phyloP scores from a whole-genome alignment of 1,140 invertebrate genomes.

The Megathymus violae region DNA sequence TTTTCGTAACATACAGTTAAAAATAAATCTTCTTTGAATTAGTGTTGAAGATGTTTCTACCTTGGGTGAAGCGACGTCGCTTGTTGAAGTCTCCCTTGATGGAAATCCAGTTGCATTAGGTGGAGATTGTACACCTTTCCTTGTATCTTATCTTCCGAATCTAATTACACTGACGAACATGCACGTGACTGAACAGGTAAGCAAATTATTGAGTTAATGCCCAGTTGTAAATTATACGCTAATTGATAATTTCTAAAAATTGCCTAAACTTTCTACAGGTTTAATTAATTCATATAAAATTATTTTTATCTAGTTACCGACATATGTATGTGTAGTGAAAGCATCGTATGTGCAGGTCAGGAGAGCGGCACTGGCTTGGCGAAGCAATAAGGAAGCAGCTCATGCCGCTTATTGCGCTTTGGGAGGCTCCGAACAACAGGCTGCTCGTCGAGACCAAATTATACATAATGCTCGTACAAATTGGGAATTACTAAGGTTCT shows the following conservation, averaged over 20 bases:
- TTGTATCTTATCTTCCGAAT: conserved; percentile 91
- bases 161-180: conserved; percentile 88
- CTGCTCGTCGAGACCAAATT: conserved; percentile 88
- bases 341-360: conserved; percentile 83
- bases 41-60: conserved; percentile 93
- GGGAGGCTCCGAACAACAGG: conserved; percentile 87
- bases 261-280: too few species aligned
- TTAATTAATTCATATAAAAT: too few species aligned
- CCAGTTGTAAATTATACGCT: too few species aligned
- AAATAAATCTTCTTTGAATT: conserved; percentile 7
- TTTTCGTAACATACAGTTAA: too few species aligned
- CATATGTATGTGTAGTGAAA: too few species aligned
- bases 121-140: conserved; percentile 90
- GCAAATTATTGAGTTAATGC: conserved; percentile 17
- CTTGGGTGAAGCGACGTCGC: conserved; percentile 88
- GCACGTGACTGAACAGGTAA: conserved; percentile 89
- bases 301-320: too few species aligned
- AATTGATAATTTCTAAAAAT: too few species aligned
- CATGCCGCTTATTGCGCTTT: conserved; percentile 87
- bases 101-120: conserved; percentile 92
- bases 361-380: conserved; percentile 89
- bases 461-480: conserved; percentile 92
- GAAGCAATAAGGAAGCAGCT: conserved; percentile 89
- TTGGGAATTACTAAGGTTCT: conserved; percentile 89
- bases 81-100: conserved; percentile 93